These are phyloP conservation scores for Eulemur mongoz DNA, from an alignment of 2,797 vertebrate species.

Conservation along the genomic window DNA sequence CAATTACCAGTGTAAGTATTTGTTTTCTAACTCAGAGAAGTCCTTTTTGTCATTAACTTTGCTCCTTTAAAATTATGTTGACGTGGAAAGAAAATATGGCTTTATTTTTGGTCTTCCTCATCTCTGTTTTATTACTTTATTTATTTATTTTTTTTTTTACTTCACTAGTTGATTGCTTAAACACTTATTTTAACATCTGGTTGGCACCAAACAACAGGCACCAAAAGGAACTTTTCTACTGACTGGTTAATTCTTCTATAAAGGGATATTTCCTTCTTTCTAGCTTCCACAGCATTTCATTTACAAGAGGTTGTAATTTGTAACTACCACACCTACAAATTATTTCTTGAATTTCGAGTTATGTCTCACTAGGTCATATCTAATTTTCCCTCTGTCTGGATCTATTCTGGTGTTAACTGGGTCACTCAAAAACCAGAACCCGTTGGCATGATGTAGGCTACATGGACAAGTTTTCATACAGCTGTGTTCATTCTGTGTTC, in stretches of 20 bases:
- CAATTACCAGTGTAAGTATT: neutral
- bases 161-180: slow-evolving; percentile 22
- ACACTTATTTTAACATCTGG: neutral
- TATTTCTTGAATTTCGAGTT: neutral
- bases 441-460: neutral
- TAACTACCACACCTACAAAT: neutral
- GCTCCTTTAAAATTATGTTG: neutral
- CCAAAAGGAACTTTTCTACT: neutral
- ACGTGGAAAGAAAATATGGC: neutral
- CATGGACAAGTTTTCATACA: neutral
- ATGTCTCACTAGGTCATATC: neutral
- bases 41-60: neutral
- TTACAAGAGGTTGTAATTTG: neutral
- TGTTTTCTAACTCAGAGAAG: slow-evolving; percentile 22
- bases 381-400: neutral
- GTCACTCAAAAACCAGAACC: neutral
- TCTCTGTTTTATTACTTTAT: neutral
- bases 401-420: neutral
- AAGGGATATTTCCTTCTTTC: neutral
- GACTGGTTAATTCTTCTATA: neutral
- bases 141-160: neutral
- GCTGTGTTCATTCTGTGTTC: neutral
- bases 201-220: neutral
- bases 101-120: neutral
- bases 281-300: neutral